Evolutionary conservation across 2,888 invertebrate genomes (phyloP), one percentile per base, ranked within the genome.

Genomic region (Mylabris sibirica): DNA sequence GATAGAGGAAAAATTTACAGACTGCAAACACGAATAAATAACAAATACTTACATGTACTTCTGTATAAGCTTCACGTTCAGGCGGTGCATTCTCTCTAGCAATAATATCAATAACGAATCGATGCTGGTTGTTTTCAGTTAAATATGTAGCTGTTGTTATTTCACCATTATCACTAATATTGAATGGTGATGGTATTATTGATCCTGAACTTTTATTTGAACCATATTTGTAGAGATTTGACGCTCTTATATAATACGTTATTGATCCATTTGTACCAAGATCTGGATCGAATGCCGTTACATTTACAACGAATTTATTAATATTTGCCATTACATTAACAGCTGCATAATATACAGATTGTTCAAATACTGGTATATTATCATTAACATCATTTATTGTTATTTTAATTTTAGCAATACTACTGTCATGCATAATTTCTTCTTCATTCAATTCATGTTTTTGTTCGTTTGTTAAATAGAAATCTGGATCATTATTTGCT

Each of bases 111-210:
- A 96, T 87, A 67, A 94, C 90, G 81, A 97, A 97, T 60, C 95
- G 87, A 80, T 96, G 94, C 78, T 96, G 95, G 80, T 94, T 94
- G 83, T 96, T 96, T 80, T 96, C 95, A 0, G 94, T 92, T 90
- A 96, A 92, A 78, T 93, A 92, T 35, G 92, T 90, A 0, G 94
- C 92, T 0, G 96, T 95, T 69, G 89, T 88, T 34, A 95, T 84
- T 83, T 89, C 85, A 74, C 94, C 94, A 75, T 89, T 89, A 64
- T 90, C 89, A 0, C 90, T 90, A 5, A 94, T 91, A 72, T 92
- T 92, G 79, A 96, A 96, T 0, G 96, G 96, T 53, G 95, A 94
- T 0, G 96, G 95, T 22, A 96, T 93, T 22, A 96, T 93, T 0
- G 95, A 95, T 0, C 96, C 96, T 3, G 93, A 93, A 24, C 93